Evolutionary conservation across 2,113 vertebrate genomes (phyloP).

Genomic region (Microcebus murinus): DNA sequence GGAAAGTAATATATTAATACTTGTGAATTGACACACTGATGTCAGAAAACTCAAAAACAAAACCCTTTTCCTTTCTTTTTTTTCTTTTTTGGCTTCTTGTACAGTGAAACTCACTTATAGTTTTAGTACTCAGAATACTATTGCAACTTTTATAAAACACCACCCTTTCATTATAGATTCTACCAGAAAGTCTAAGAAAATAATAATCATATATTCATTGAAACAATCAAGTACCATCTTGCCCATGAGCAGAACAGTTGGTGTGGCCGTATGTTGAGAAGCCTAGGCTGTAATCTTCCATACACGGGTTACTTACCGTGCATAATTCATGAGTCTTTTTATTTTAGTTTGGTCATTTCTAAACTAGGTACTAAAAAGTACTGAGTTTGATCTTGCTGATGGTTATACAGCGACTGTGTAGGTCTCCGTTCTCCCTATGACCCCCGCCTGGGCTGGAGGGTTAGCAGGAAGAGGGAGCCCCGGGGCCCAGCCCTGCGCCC

Average conservation of each 20-base stretch:
- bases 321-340: neutral
- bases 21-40: neutral
- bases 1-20: neutral
- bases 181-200: neutral
- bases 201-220: neutral
- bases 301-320: too few relatives aligned
- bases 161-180: neutral
- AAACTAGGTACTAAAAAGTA: neutral
- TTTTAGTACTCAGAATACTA: neutral
- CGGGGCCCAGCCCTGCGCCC: too few relatives aligned
- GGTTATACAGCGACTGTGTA: too few relatives aligned
- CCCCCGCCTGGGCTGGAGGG: neutral
- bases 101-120: neutral
- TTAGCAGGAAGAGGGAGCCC: neutral
- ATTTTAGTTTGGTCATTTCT: neutral
- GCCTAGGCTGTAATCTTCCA: neutral
- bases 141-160: neutral
- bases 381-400: too few relatives aligned
- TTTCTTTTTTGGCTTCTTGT: neutral
- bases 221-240: neutral
- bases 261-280: too few relatives aligned
- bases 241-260: too few relatives aligned
- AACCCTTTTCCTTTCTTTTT: neutral
- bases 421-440: too few relatives aligned
- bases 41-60: neutral